Evolutionary conservation across 2,113 vertebrate genomes (phyloP), one percentile per base, ranked within the genome.

Genomic region (Shinisaurus crocodilurus): DNA sequence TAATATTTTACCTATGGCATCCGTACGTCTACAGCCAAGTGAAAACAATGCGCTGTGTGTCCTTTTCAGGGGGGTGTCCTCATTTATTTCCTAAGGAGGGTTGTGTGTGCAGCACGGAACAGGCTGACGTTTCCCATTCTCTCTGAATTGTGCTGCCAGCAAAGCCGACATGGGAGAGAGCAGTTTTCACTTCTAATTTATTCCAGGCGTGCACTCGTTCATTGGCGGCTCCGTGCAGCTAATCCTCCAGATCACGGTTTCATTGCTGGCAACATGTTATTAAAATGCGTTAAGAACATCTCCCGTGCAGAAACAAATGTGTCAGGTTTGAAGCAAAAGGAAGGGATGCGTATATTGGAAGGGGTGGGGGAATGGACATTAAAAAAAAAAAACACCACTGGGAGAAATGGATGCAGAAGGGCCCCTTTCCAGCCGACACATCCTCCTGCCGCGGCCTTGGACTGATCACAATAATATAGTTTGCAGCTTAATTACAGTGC

Each of bases 401-500:
- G 54, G 34, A 70, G 34, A 15, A 37, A 27, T 10, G 10, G 63
- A 29, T 45, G 37, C 0, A 0, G 15, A 50, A 91, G 83, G 82
- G 80, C 76, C 43, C 92, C 83, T 94, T 92, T 93, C 88, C 91
- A 89, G 70, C 93, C 92, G 83, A 86, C 72, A 69, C 0, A 0
- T 92, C 92, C 92, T 83, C 29, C 88, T 95, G 89, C 93, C 15
- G 9, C 60, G 70, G 92, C 40, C 0, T 82, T 60, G 94, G 93
- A 91, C 94, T 94, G 93, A 79, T 90, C 50, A 89, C 95, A 94
- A 91, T 93, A 90, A 96, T 93, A 89, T 94, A 96, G 92, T 95
- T 96, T 96, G 94, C 95, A 94, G 97, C 97, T 96, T 97, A 97
- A 97, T 98, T 97, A 97, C 95, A 97, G 96, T 95, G 95, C 94